Evolutionary conservation across 2,888 invertebrate genomes (phyloP), one percentile per base, ranked within the genome.

Genomic region (Pasiphila rectangulata): DNA sequence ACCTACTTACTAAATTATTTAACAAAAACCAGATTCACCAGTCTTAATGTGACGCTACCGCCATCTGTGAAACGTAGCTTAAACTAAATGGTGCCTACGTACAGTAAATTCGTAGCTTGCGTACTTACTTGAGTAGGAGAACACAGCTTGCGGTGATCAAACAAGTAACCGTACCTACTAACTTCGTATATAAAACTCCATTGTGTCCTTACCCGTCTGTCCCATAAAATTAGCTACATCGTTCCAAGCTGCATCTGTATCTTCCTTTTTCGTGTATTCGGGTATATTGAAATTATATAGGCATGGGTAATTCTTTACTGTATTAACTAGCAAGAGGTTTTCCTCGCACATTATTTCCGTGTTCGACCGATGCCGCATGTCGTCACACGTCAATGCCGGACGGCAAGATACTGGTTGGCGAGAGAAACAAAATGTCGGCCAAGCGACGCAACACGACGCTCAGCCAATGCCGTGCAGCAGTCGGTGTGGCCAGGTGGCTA

Each of bases 201-300:
- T 13, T 17, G 10, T 17, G 24, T 36, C 34, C 59, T 61, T 54
- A 74, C 74, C 71, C 40, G 69, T 44, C 24, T 69, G 53, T 38
- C 60, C 43, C 36, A 61, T 61, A 51, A 61, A 63, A 20, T 48
- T 54, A 2, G 72, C 62, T 29, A 75, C 67, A 57, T 72, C 74
- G 17, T 34, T 52, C 74, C 74, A 75, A 5, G 72, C 72, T 43
- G 53, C 61, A 21, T 75, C 74, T 7, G 66, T 66, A 2, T 65
- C 35, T 30, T 75, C 73, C 51, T 67, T 75, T 49, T 63, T 69
- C 42, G 64, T 58, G 46, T 73, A 75, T 17, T 74, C 74, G 1
- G 51, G 43, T 27, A 65, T 51, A 47, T 57, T 61, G 29, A 55
- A 59, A 46, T 75, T 73, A 44, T 75, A 75, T 3, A 75, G 37